Percentiles rank a stretch among this genome's conserved stretches.
Evolutionary conservation across 2,797 vertebrate species (phyloP).

Genomic region (Fistularia commersonii): DNA sequence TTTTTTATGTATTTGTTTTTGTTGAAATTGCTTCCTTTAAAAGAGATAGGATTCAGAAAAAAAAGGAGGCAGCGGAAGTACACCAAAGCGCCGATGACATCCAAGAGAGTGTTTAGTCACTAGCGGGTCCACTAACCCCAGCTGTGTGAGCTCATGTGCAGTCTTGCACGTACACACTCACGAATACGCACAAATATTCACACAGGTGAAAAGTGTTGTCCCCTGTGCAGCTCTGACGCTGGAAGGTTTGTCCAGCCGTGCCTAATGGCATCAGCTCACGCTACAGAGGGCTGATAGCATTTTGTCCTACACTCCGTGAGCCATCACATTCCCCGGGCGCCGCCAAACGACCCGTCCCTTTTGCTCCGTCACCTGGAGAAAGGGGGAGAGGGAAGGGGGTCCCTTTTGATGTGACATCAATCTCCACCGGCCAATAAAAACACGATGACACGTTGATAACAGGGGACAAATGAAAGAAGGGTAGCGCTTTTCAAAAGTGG

Average conservation of each 20-base stretch:
- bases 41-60: too few relatives aligned
- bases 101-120: slow-evolving; percentile 29
- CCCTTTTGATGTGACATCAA: slow-evolving; percentile 28
- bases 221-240: slow-evolving; percentile 35
- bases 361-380: slow-evolving; percentile 52
- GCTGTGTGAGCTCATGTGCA: slow-evolving; percentile 44
- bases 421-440: slow-evolving; percentile 12
- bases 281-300: slow-evolving; percentile 57
- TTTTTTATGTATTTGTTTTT: too few relatives aligned
- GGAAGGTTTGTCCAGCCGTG: slow-evolving; percentile 46
- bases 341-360: slow-evolving; percentile 53
- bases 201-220: slow-evolving; percentile 56
- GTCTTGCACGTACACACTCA: slow-evolving; percentile 8
- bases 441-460: background rate
- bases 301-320: slow-evolving; percentile 55
- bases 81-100: too few relatives aligned
- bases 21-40: too few relatives aligned
- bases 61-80: too few relatives aligned
- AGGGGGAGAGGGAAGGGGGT: too few relatives aligned
- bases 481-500: background rate
- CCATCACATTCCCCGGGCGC: slow-evolving; percentile 41
- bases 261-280: slow-evolving; percentile 60
- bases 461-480: slow-evolving; percentile 17
- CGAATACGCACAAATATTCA: slow-evolving; percentile 32
- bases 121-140: slow-evolving; percentile 26